Evolutionary conservation across 2,888 invertebrate species (phyloP).

Genomic region (Myathropa florea): DNA sequence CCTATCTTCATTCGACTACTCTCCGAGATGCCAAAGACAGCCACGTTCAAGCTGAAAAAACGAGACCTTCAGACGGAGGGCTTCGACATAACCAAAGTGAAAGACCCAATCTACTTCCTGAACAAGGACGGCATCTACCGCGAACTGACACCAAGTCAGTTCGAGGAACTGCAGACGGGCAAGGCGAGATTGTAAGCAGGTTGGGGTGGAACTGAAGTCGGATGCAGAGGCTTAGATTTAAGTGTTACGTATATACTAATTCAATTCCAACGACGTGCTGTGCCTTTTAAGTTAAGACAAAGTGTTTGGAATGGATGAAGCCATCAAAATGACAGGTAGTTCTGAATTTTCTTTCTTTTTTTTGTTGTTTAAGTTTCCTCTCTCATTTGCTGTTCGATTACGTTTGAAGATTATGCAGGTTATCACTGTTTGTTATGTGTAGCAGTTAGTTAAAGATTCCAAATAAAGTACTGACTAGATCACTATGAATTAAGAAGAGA

Average conservation of each 20-base stretch:
- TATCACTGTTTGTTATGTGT: slow-evolving; percentile 34
- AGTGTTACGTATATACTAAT: slow-evolving; percentile 22
- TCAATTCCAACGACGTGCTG: slow-evolving; percentile 63
- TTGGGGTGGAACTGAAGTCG: not conserved
- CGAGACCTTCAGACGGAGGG: slow-evolving; percentile 91
- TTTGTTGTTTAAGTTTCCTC: not conserved
- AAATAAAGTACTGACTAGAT: slow-evolving; percentile 70
- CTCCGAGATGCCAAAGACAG: slow-evolving; percentile 89
- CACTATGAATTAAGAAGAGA: slow-evolving; percentile 28
- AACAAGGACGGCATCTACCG: slow-evolving; percentile 82
- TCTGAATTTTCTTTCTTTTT: slow-evolving; percentile 14
- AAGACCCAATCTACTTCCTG: slow-evolving; percentile 89
- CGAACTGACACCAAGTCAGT: slow-evolving; percentile 81
- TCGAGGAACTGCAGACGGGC: slow-evolving; percentile 82
- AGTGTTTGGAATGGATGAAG: slow-evolving; percentile 12
- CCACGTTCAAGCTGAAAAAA: slow-evolving; percentile 97
- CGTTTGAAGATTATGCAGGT: slow-evolving; percentile 22
- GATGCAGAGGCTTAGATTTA: slow-evolving; percentile 31
- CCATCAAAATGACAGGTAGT: slow-evolving; percentile 41
- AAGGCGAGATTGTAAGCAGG: slow-evolving; percentile 82
- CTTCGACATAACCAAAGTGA: slow-evolving; percentile 87
- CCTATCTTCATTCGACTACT: slow-evolving; percentile 93
- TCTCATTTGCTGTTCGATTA: slow-evolving; percentile 4
- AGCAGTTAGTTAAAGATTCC: slow-evolving; percentile 41
- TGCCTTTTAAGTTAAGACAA: slow-evolving; percentile 60